A percentile compares a stretch with the other conserved stretches of the same genome.
phyloP scores from a whole-genome alignment of 2,797 vertebrate species.

The Morelia viridis region DNA sequence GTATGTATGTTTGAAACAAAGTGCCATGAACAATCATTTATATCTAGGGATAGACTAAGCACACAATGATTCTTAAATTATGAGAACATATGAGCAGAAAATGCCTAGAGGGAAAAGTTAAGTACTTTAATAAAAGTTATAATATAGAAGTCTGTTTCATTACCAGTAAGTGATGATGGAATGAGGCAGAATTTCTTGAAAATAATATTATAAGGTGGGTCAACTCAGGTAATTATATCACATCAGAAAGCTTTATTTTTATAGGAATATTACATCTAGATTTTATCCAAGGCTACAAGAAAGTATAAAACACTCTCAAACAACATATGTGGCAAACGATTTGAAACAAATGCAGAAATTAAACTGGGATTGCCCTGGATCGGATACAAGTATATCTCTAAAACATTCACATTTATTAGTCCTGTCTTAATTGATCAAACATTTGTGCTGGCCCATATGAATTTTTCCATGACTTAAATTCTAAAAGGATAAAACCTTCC shows the following conservation, averaged over 20 bases:
- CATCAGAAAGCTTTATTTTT: conserved; percentile 9
- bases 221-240: neutral
- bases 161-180: neutral
- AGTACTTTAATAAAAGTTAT: neutral
- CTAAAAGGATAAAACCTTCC: neutral
- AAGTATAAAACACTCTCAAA: conserved; percentile 5
- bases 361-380: neutral
- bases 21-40: neutral
- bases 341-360: neutral
- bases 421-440: neutral
- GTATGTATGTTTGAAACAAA: neutral
- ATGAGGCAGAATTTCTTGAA: neutral
- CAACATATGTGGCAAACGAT: neutral
- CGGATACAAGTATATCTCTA: neutral
- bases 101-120: neutral
- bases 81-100: neutral
- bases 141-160: neutral
- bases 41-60: neutral
- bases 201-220: neutral
- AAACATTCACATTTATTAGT: neutral
- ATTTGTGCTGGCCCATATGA: neutral
- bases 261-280: neutral
- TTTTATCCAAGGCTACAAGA: neutral
- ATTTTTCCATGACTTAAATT: neutral
- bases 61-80: neutral